These are phyloP conservation scores for Pao palembangensis DNA, from an alignment of 2,113 vertebrate genomes.

Conservation along the genomic window DNA sequence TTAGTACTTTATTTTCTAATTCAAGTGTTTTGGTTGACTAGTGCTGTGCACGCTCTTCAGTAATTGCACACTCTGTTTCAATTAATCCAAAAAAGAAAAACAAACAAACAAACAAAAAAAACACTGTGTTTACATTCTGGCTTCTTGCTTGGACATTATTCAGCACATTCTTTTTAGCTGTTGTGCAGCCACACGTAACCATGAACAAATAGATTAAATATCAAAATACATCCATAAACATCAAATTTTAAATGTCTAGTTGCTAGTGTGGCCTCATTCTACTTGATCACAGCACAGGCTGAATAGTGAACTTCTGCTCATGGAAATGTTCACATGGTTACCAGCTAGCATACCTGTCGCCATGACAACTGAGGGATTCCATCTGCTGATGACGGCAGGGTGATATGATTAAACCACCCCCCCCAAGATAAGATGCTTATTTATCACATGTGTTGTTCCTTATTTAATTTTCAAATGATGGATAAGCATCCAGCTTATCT, in stretches of 20 bases:
- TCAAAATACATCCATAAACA: too few species aligned
- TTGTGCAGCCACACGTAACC: too few species aligned
- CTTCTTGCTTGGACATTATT: constrained; percentile 32
- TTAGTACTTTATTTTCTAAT: constrained; percentile 35
- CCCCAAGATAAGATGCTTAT: not conserved
- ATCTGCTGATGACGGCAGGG: not conserved
- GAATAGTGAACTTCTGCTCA: not conserved
- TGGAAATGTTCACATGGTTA: not conserved
- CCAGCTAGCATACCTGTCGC: constrained; percentile 7
- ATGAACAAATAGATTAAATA: too few species aligned
- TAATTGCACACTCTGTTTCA: constrained; percentile 66
- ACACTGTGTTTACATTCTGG: constrained; percentile 36
- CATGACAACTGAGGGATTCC: constrained; percentile 19
- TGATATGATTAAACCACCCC: not conserved
- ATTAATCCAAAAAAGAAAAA: constrained; percentile 42
- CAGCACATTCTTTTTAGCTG: constrained; percentile 3
- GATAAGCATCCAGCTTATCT: too few species aligned
- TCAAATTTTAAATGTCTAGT: too few species aligned
- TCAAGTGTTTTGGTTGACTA: constrained; percentile 37
- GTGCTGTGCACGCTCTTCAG: constrained; percentile 58
- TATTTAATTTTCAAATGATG: too few species aligned
- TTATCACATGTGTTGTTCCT: too few species aligned
- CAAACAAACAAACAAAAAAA: too few species aligned
- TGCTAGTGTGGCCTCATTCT: too few species aligned
- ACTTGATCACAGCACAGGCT: too few species aligned